Percentiles rank a stretch among this genome's conserved stretches.
Conservation (phyloP, 35 echinoderm and acorn worm genomes). For the Heliocidaris tuberculata region DNA sequence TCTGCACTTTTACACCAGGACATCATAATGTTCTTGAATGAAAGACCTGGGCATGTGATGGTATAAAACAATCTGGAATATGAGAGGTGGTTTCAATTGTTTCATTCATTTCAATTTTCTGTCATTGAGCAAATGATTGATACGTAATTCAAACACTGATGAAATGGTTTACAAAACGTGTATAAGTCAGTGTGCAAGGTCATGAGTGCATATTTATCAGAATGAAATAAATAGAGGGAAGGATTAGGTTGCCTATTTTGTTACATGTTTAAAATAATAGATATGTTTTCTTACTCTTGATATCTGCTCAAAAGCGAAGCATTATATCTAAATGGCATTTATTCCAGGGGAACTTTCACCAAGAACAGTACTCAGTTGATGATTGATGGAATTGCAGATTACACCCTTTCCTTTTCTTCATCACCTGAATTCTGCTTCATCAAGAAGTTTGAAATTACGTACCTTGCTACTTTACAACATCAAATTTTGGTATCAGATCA, state of each 20-base stretch:
- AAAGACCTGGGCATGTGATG: background rate
- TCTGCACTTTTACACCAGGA: background rate
- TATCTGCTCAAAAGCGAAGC: too few species aligned
- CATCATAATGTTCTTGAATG: background rate
- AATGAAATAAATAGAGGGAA: background rate
- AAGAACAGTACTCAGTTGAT: too few species aligned
- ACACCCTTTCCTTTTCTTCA: too few species aligned
- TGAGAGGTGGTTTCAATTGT: background rate
- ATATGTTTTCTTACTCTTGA: background rate
- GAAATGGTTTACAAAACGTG: background rate
- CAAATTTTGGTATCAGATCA: too few species aligned
- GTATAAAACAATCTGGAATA: background rate
- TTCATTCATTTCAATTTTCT: constrained; percentile 5
- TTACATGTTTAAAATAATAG: background rate
- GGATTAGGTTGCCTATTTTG: background rate
- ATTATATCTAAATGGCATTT: too few species aligned
- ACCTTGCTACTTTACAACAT: too few species aligned
- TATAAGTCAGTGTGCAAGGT: background rate
- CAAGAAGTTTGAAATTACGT: too few species aligned
- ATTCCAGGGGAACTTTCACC: too few species aligned
- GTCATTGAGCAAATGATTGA: background rate
- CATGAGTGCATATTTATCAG: background rate
- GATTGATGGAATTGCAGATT: too few species aligned
- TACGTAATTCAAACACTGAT: background rate
- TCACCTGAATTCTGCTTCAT: too few species aligned